phyloP scores from a whole-genome alignment of 1,140 invertebrate species.

The Nebria ingens region DNA sequence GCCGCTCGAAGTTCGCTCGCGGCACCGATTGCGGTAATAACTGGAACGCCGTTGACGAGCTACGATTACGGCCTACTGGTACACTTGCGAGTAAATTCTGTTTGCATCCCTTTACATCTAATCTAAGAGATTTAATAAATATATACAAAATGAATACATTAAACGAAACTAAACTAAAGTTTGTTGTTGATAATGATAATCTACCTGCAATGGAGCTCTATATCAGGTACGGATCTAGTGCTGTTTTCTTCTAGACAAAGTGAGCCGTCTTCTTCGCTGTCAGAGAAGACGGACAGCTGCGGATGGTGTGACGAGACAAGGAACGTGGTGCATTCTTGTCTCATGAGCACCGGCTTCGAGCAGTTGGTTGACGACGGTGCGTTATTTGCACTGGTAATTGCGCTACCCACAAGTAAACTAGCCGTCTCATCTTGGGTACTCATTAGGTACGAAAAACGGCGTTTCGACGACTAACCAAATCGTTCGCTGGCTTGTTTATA shows the following conservation, averaged over 20 bases:
- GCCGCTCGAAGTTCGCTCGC: constrained; percentile 47
- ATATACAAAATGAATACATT: not conserved
- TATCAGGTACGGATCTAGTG: constrained; percentile 77
- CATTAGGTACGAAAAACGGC: too few relatives aligned
- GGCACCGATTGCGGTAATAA: constrained; percentile 41
- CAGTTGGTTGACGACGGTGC: constrained; percentile 28
- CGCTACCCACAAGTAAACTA: constrained; percentile 53
- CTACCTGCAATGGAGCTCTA: constrained; percentile 69
- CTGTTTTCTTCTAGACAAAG: constrained; percentile 51
- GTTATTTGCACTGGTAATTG: constrained; percentile 41
- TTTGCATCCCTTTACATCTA: constrained; percentile 41
- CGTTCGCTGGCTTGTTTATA: too few relatives aligned
- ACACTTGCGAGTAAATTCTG: constrained; percentile 36
- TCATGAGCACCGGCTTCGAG: constrained; percentile 64
- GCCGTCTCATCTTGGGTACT: constrained; percentile 68
- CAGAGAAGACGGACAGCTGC: constrained; percentile 62
- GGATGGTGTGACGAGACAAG: constrained; percentile 56
- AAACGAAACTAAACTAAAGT: too few relatives aligned
- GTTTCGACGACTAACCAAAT: too few relatives aligned
- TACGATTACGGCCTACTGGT: constrained; percentile 36
- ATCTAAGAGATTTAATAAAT: too few relatives aligned
- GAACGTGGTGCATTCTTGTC: constrained; percentile 70
- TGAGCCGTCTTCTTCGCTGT: constrained; percentile 65
- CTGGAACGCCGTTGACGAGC: constrained; percentile 47
- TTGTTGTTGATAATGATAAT: not conserved